Evolutionary conservation across 64 coral and sea anemone genomes (phyloP).

Genomic region (Anthopleura sola): DNA sequence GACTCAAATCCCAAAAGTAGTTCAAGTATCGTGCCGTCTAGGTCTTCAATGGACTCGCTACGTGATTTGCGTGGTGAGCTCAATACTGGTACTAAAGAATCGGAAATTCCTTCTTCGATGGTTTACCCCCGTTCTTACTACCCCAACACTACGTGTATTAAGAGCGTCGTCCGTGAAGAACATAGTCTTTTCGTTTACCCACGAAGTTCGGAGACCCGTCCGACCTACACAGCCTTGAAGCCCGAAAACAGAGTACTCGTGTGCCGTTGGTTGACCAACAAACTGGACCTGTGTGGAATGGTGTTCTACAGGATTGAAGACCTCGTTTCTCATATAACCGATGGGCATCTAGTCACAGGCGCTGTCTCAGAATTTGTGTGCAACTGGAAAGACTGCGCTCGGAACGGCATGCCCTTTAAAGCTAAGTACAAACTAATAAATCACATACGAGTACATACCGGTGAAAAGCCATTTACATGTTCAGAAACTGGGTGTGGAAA

Average conservation of each 20-base stretch:
- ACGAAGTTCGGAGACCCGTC: slow-evolving; percentile 4
- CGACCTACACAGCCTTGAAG: neutral
- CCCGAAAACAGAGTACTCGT: slow-evolving; percentile 18
- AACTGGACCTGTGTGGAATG: slow-evolving; percentile 38
- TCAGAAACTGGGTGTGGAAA: slow-evolving; percentile 43
- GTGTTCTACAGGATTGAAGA: slow-evolving; percentile 62
- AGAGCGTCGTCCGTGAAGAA: neutral
- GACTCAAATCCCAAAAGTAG: neutral
- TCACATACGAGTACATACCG: slow-evolving; percentile 70
- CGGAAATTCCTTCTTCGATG: slow-evolving; percentile 1
- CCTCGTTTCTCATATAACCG: slow-evolving; percentile 56
- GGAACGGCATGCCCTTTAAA: slow-evolving; percentile 64
- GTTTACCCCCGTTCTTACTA: neutral
- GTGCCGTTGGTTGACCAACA: slow-evolving; percentile 34
- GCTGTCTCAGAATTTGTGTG: slow-evolving; percentile 42
- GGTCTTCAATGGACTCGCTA: neutral
- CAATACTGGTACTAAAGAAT: neutral
- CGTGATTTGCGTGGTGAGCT: neutral
- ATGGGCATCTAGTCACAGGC: slow-evolving; percentile 33
- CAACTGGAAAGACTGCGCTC: slow-evolving; percentile 57
- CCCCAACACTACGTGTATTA: neutral
- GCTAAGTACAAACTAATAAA: slow-evolving; percentile 70
- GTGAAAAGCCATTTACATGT: slow-evolving; percentile 63
- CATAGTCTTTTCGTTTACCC: neutral
- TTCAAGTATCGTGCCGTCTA: neutral